Base-by-base conservation (phyloP, 1,140 invertebrate species). In the Helicoverpa zea region DNA sequence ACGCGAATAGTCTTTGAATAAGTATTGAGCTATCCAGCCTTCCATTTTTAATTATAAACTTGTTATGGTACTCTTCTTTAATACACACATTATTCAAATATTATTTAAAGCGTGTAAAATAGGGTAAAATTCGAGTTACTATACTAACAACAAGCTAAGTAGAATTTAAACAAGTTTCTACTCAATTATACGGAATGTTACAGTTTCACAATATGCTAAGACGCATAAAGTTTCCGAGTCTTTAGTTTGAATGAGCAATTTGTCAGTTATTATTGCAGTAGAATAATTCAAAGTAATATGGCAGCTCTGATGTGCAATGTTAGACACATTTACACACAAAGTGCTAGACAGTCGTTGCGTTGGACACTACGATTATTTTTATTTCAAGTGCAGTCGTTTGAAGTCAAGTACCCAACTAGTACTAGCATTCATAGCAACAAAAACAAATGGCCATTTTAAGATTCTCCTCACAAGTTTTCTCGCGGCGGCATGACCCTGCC, bases 381-480 rank as follows among this genome's bases (percentile, higher is more conserved):
- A 63, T 63, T 35, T 63, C 61, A 43, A 43, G 35, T 43, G 9
- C 35, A 35, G 14, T n/a, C 30, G 7, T 63, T 63, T 12, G 10
- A 63, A 63, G 61, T 35, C 61, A 63, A 63, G 61, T 14, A 63
- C 61, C 61, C 14, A 63, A 35, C 61, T 63, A 63, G 61, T 63
- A 35, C n/a, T 5, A 63, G 23, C 18, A 23, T 18, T 54, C 16
- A 58, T 18, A 7, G 18, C 56, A 63, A 61, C 58, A 29, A 63
- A 63, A 49, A 47, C 35, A 66, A 49, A 47, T n/a, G 16, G 43
- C 18, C 43, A 16, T 13, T 18, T 63, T 30, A 66, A 66, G 35
- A 66, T 66, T 66, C 43, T 47, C 18, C 35, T 43, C 64, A 18
- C n/a, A 66, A 47, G 43, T 49, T 66, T 10, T 66, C 12, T n/a